phyloP scores from a whole-genome alignment of 2,797 vertebrate species.

The Parauchenoglanis ngamensis region DNA sequence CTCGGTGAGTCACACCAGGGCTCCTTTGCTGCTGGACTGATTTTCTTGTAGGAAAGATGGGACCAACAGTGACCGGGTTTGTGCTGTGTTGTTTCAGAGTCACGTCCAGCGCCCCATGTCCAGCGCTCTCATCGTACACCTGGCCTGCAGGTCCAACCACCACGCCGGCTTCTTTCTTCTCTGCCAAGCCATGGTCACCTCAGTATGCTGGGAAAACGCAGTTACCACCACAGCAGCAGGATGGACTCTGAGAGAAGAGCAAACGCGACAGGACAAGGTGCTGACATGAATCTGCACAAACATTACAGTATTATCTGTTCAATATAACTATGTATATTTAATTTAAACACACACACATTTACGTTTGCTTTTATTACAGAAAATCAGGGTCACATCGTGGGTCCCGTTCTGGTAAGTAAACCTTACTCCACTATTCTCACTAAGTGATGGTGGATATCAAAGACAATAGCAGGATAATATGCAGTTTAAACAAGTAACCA shows the following conservation, averaged over 20 bases:
- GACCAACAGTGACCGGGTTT: constrained; percentile 28
- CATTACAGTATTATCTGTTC: not conserved
- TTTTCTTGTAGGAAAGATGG: not conserved
- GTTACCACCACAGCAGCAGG: constrained; percentile 93
- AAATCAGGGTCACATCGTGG: constrained; percentile 77
- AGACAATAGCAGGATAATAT: not conserved
- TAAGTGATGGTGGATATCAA: not conserved
- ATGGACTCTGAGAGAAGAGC: constrained; percentile 81
- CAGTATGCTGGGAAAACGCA: constrained; percentile 94
- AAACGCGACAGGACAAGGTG: constrained; percentile 60
- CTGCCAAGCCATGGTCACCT: constrained; percentile 85
- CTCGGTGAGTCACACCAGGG: constrained; percentile 79
- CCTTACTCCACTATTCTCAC: not conserved
- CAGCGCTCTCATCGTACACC: constrained; percentile 86
- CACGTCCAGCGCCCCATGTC: constrained; percentile 84
- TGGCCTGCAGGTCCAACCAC: constrained; percentile 85
- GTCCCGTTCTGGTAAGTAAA: constrained; percentile 80
- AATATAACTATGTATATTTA: not conserved
- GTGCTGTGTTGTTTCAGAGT: constrained; percentile 77
- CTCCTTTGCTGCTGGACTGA: not conserved
- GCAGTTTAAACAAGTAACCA: not conserved
- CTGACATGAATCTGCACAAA: not conserved
- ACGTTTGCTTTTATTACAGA: constrained; percentile 75
- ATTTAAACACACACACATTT: not conserved
- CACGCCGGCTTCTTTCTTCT: constrained; percentile 86